A percentile compares a stretch with the other conserved stretches of the same genome.
Evolutionary conservation across 2,888 invertebrate species (phyloP).

Genomic region (Polia nebulosa): DNA sequence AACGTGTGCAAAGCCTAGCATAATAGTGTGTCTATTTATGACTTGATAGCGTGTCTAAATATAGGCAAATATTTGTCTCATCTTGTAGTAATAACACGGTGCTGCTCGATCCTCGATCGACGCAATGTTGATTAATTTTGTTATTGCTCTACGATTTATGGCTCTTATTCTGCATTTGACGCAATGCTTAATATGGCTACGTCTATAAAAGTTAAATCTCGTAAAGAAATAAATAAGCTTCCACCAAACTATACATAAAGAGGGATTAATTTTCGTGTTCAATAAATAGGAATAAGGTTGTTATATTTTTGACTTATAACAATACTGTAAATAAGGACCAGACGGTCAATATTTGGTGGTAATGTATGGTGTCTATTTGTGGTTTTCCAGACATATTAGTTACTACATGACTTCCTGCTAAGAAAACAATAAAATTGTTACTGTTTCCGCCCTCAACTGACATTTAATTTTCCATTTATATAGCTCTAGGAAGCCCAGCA

Average conservation of each 20-base stretch:
- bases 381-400: background rate
- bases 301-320: background rate
- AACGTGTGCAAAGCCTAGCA: background rate
- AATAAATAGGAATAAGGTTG: background rate
- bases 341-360: background rate
- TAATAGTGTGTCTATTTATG: constrained; percentile 13
- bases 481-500: background rate
- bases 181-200: background rate
- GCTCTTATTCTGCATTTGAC: constrained; percentile 27
- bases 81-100: constrained; percentile 35
- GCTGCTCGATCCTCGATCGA: constrained; percentile 26
- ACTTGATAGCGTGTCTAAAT: constrained; percentile 23
- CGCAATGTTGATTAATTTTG: constrained; percentile 52
- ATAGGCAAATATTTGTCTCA: constrained; percentile 33
- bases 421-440: too few relatives aligned
- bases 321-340: background rate
- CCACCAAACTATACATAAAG: background rate
- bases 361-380: background rate
- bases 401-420: too few relatives aligned
- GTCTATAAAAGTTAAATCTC: background rate
- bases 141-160: constrained; percentile 44
- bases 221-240: too few relatives aligned
- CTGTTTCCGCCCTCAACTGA: background rate
- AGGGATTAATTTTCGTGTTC: constrained; percentile 3
- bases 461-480: background rate